Conservation (phyloP, 1,140 invertebrate species). For the Ruditapes philippinarum region DNA sequence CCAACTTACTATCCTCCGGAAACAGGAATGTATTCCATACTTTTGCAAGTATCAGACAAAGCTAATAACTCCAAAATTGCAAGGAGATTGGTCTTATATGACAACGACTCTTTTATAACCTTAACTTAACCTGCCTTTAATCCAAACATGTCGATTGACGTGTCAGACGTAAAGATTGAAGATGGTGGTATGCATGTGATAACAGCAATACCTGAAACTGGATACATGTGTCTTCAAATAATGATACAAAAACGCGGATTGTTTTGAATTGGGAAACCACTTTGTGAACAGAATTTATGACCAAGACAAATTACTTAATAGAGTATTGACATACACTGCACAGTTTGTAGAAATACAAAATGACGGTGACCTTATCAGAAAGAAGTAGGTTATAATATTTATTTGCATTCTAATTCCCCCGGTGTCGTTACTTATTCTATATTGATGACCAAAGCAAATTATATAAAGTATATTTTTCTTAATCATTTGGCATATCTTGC, state of each 20-base stretch:
- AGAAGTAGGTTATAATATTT: conserved; percentile 30
- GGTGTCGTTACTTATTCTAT: no score
- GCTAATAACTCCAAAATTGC: no score
- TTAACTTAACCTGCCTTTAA: not conserved
- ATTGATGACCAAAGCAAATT: no score
- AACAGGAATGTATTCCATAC: not conserved
- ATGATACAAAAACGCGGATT: not conserved
- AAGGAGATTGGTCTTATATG: no score
- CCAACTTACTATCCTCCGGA: not conserved
- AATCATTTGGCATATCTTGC: no score
- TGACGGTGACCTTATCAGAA: conserved; percentile 24
- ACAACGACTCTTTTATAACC: not conserved
- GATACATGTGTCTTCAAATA: no score
- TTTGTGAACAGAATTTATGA: conserved; percentile 51
- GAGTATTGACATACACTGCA: conserved; percentile 25
- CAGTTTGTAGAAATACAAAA: conserved; percentile 57
- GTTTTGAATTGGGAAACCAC: conserved; percentile 34
- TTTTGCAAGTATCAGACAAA: not conserved
- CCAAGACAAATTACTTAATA: conserved; percentile 13
- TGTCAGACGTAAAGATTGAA: no score
- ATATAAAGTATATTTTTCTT: no score
- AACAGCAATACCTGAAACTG: no score
- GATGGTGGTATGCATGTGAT: no score
- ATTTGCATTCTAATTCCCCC: no score
- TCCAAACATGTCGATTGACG: no score